Percentiles rank a stretch among this genome's conserved stretches.
Evolutionary conservation across 2,797 vertebrate genomes (phyloP).

Genomic region (Peromyscus melanophrys): DNA sequence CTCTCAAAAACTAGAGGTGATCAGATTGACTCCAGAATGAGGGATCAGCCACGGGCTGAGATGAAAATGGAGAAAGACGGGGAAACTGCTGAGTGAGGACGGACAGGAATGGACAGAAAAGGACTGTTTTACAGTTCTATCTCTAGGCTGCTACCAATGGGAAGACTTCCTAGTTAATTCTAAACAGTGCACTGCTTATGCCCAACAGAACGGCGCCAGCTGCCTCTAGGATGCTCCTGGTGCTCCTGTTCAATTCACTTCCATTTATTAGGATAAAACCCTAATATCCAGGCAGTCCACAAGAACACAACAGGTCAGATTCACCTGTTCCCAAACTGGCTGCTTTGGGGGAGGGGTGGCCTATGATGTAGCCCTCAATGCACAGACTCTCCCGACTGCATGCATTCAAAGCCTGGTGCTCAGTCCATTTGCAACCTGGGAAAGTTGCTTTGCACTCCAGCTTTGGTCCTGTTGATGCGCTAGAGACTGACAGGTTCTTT

Average conservation of each 20-base stretch:
- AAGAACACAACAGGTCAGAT: background rate
- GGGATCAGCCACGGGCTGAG: background rate
- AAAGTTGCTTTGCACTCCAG: too few relatives aligned
- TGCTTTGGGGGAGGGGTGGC: background rate
- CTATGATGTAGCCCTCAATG: fast-evolving
- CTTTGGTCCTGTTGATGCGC: background rate
- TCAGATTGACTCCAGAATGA: background rate
- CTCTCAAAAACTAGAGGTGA: background rate
- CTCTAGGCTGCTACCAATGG: background rate
- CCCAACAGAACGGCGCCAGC: background rate
- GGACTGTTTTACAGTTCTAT: too few relatives aligned
- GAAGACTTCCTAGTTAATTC: background rate
- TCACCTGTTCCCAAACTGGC: background rate
- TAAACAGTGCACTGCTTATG: background rate
- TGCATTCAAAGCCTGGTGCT: background rate
- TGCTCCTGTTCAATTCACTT: background rate
- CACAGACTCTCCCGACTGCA: fast-evolving
- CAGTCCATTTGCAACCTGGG: background rate
- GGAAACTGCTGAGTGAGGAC: background rate
- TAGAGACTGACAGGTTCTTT: background rate
- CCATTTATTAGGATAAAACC: background rate
- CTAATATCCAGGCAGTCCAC: background rate
- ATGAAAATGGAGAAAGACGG: background rate
- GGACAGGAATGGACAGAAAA: background rate
- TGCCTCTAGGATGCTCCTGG: background rate